Evolutionary conservation across 2,113 vertebrate species (phyloP), one percentile per base, ranked within the genome.

Genomic region (Kryptolebias marmoratus): DNA sequence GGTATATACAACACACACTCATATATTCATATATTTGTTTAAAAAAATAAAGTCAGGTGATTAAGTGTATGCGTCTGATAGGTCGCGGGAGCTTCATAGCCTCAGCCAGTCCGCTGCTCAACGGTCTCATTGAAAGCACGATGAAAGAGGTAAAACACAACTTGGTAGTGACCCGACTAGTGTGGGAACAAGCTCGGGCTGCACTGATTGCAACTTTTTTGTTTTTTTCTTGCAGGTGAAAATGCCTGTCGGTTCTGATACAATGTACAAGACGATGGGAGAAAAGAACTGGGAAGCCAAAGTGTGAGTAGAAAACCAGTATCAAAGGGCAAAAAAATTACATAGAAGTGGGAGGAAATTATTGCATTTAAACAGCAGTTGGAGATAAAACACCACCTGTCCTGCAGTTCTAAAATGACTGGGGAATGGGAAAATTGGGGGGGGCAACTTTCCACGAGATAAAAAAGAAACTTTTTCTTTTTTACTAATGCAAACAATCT

Each of bases 31-130:
- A 2, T 12, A 16, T 58, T 58, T 5, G 30, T 60, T 56, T 7
- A 58, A 39, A 52, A 15, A 12, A 27, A 11, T 1, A 12, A 1
- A 9, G 18, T 18, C 67, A 50, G 1, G 1, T n/a, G 4, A n/a
- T 30, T 18, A 72, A 36, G 1, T 64, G 5, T 64, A 0, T 62
- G 0, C 66, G 13, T 27, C 70, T 48, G 7, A 6, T 56, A 93
- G 92, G 92, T 76, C 68, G 89, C 0, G 95, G 94, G 9, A 72
- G 87, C 0, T 76, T 98, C 48, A 91, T 87, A 56, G 95, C 96
- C 71, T 96, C 95, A 31, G 94, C 94, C 15, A 98, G 97, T 79
- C 96, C 97, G 0, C 55, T 98, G 87, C 87, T 99, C 56, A 92
- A 95, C 75, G 88, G 69, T 0, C 88, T 98, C 56, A 84, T 98